Evolutionary conservation across 2,888 invertebrate genomes (phyloP).

Genomic region (Auanema freiburgensis): DNA sequence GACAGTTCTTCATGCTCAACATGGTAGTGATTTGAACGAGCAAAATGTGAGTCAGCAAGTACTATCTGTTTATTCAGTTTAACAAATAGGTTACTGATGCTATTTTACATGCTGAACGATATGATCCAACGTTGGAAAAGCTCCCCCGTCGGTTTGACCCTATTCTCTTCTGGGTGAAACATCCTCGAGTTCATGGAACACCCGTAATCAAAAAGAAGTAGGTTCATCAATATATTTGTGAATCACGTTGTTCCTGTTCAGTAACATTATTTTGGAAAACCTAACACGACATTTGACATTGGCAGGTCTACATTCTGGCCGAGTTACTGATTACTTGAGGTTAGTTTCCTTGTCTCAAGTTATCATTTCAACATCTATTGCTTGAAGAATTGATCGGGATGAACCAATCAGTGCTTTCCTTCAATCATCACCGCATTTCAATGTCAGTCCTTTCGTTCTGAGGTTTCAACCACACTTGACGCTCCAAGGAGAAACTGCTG

Average conservation of each 20-base stretch:
- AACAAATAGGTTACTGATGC: slow-evolving; percentile 42
- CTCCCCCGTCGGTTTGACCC: slow-evolving; percentile 56
- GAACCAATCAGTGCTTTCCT: slow-evolving; percentile 45
- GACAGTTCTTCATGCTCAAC: slow-evolving; percentile 31
- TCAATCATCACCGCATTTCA: slow-evolving; percentile 33
- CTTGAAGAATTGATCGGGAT: slow-evolving; percentile 33
- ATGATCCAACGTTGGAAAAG: slow-evolving; percentile 59
- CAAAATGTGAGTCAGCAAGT: slow-evolving; percentile 25
- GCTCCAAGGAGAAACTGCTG: slow-evolving; percentile 38
- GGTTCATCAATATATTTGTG: too few species aligned
- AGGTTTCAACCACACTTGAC: slow-evolving; percentile 59
- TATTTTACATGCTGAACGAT: slow-evolving; percentile 59
- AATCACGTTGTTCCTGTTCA: slow-evolving; percentile 35
- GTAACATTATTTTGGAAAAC: slow-evolving; percentile 60
- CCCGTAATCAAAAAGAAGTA: slow-evolving; percentile 59
- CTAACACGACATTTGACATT: slow-evolving; percentile 50
- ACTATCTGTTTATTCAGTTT: background rate
- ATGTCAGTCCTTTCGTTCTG: slow-evolving; percentile 47
- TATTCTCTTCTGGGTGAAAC: slow-evolving; percentile 59
- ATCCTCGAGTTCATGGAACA: slow-evolving; percentile 53
- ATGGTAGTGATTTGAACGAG: slow-evolving; percentile 35
- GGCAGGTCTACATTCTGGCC: slow-evolving; percentile 35
- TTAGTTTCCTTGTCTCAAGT: slow-evolving; percentile 16
- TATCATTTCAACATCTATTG: slow-evolving; percentile 8
- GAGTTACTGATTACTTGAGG: slow-evolving; percentile 32